Percentiles rank a stretch among this genome's conserved stretches.
phyloP scores from a whole-genome alignment of 1,140 invertebrate genomes.

The Psilanteris sp. region DNA sequence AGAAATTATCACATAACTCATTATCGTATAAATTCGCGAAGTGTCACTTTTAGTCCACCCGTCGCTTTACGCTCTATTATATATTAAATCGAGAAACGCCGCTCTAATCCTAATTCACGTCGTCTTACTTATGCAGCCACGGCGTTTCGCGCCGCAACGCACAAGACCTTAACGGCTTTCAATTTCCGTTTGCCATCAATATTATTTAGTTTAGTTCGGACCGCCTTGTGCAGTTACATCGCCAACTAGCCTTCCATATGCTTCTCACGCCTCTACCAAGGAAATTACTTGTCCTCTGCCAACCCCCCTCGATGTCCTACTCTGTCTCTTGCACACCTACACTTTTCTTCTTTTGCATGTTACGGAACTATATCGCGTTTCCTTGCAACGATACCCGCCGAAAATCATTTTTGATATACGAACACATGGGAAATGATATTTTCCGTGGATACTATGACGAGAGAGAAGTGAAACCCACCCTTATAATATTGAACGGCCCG shows the following conservation, averaged over 20 bases:
- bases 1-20: constrained; percentile 1
- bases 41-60: constrained; percentile 28
- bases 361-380: constrained; percentile 55
- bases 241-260: constrained; percentile 63
- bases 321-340: not conserved
- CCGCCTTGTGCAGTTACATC: constrained; percentile 67
- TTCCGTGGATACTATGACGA: not conserved
- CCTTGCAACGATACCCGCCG: constrained; percentile 34
- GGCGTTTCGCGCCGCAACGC: constrained; percentile 72
- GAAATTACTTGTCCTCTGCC: constrained; percentile 79
- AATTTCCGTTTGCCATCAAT: constrained; percentile 81
- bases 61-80: constrained; percentile 11
- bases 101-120: constrained; percentile 74
- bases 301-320: too few relatives aligned
- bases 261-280: constrained; percentile 77
- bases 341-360: constrained; percentile 56
- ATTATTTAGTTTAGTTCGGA: constrained; percentile 80
- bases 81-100: constrained; percentile 64
- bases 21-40: constrained; percentile 28
- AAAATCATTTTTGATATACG: constrained; percentile 58
- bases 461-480: not conserved
- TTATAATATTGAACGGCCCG: constrained; percentile 42
- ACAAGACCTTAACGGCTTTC: constrained; percentile 79
- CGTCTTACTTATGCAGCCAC: constrained; percentile 77
- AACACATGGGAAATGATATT: constrained; percentile 45